Evolutionary conservation across 2,797 vertebrate species (phyloP).

Genomic region (Argyrosomus regius): DNA sequence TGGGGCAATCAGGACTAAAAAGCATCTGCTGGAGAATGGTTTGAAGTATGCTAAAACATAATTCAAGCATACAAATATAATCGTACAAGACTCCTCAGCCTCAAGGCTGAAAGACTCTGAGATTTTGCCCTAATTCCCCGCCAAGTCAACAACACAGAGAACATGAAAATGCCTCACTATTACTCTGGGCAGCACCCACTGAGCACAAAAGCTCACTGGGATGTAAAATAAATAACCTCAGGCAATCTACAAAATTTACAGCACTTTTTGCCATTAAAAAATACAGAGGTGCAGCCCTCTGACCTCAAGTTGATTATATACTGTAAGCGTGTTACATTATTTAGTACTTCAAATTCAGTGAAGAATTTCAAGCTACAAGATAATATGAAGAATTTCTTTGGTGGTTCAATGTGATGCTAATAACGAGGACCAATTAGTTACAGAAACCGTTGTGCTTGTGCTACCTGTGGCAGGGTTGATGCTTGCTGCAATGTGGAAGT

Average conservation of each 20-base stretch:
- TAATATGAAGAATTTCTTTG: background rate
- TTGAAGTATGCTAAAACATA: constrained; percentile 39
- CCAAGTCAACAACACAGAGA: constrained; percentile 32
- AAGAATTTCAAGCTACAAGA: too few relatives aligned
- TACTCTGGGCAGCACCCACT: constrained; percentile 25
- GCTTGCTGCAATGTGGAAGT: constrained; percentile 99
- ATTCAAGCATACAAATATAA: constrained; percentile 54
- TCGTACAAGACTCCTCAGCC: constrained; percentile 37
- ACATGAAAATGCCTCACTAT: constrained; percentile 41
- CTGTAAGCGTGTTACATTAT: background rate
- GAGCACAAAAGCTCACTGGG: constrained; percentile 31
- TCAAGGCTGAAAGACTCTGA: constrained; percentile 38
- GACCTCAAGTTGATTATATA: constrained; percentile 33
- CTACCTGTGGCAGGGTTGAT: constrained; percentile 98
- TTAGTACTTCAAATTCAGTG: background rate
- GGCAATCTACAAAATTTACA: constrained; percentile 34
- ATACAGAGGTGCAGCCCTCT: constrained; percentile 28
- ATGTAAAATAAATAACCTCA: constrained; percentile 53
- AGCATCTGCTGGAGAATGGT: constrained; percentile 5
- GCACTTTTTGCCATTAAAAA: constrained; percentile 22
- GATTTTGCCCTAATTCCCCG: constrained; percentile 34
- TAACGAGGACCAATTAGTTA: background rate
- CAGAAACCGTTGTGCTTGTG: background rate
- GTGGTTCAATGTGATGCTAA: background rate
- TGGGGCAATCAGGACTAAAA: constrained; percentile 4